These are phyloP conservation scores for Synanthedon formicaeformis DNA, from an alignment of 2,888 invertebrate genomes.

Conservation along the genomic window DNA sequence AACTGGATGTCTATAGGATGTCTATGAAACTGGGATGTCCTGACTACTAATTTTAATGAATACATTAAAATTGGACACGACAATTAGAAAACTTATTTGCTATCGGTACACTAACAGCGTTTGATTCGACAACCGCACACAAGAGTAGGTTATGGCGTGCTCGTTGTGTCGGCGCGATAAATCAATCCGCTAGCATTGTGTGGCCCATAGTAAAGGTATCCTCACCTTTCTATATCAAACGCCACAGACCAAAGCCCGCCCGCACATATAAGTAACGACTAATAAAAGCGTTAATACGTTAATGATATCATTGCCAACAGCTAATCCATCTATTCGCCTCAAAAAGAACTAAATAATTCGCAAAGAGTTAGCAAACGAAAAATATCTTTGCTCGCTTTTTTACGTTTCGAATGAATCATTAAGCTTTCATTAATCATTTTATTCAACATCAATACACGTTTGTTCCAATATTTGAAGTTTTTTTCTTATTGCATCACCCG, in stretches of 20 bases:
- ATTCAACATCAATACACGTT: not conserved
- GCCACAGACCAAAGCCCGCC: conserved; percentile 9
- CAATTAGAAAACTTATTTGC: conserved; percentile 5
- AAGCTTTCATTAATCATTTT: not conserved
- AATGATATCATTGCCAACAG: not conserved
- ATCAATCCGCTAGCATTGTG: conserved; percentile 53
- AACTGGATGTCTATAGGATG: no score
- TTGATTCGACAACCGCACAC: conserved; percentile 23
- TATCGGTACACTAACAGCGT: conserved; percentile 19
- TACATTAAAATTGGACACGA: no score
- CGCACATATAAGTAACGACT: not conserved
- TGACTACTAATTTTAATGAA: no score
- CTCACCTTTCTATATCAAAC: conserved; percentile 23
- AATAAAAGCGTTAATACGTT: not conserved
- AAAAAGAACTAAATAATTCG: no score
- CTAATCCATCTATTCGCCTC: not conserved
- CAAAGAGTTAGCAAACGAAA: no score
- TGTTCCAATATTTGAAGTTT: not conserved
- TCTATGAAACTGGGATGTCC: no score
- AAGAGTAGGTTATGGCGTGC: conserved; percentile 29
- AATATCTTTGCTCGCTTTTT: not conserved
- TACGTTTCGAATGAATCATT: not conserved
- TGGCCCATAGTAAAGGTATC: conserved; percentile 30
- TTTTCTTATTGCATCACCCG: not conserved
- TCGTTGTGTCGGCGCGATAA: conserved; percentile 47